Percentiles rank a stretch among this genome's conserved stretches.
Evolutionary conservation across 64 coral and sea anemone genomes (phyloP).

Genomic region (Stichodactyla mertensii): DNA sequence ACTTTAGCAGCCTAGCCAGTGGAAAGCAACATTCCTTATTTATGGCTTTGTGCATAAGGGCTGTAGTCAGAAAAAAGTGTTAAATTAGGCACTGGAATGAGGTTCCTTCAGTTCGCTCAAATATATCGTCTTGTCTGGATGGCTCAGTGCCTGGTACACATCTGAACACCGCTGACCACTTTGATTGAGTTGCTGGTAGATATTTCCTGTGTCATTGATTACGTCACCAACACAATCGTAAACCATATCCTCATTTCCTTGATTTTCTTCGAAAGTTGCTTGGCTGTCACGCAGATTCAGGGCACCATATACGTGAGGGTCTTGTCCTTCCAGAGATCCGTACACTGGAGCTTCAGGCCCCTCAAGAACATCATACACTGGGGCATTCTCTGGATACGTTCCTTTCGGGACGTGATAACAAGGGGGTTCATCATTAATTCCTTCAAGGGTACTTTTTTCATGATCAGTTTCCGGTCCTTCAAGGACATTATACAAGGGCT

Average conservation of each 20-base stretch:
- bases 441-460: not conserved
- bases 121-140: too few relatives aligned
- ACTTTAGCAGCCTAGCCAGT: too few relatives aligned
- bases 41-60: too few relatives aligned
- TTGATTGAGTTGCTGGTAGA: not conserved
- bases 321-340: not conserved
- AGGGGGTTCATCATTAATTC: not conserved
- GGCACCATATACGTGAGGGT: conserved; percentile 5
- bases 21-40: too few relatives aligned
- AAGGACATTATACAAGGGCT: not conserved
- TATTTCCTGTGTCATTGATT: not conserved
- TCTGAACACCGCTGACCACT: not conserved
- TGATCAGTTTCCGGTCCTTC: not conserved
- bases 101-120: too few relatives aligned
- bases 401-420: not conserved
- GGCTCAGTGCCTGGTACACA: too few relatives aligned
- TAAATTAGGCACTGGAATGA: too few relatives aligned
- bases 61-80: too few relatives aligned
- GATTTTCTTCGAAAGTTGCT: not conserved
- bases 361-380: not conserved
- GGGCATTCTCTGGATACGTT: not conserved
- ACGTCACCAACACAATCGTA: conserved; percentile 9
- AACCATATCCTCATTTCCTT: not conserved
- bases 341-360: not conserved
- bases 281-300: not conserved